Evolutionary conservation across 2,113 vertebrate genomes (phyloP).

Genomic region (Antechinus stuartii): DNA sequence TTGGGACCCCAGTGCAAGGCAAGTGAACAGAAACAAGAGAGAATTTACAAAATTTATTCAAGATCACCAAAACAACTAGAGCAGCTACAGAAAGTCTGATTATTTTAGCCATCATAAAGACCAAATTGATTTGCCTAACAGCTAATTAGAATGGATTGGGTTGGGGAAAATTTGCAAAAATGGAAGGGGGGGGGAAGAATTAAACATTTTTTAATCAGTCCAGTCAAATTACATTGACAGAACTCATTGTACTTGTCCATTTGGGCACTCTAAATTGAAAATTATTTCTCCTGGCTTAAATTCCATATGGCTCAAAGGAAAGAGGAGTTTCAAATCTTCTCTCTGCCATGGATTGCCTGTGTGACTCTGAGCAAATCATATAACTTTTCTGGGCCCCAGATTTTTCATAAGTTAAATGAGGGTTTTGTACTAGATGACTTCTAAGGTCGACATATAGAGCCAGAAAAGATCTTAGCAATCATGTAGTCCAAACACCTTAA

Average conservation of each 20-base stretch:
- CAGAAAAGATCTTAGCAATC: too few species aligned
- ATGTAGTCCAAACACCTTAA: too few species aligned
- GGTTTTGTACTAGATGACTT: too few species aligned
- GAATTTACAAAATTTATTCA: neutral
- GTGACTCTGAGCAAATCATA: too few species aligned
- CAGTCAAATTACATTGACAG: neutral
- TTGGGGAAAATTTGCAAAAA: neutral
- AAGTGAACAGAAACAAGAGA: neutral
- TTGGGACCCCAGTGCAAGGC: too few species aligned
- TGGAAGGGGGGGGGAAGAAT: neutral
- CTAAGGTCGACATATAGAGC: too few species aligned
- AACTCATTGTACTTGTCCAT: neutral
- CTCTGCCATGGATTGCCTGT: too few species aligned
- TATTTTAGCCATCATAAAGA: neutral
- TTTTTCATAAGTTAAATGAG: too few species aligned
- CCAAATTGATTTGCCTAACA: neutral
- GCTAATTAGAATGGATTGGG: neutral
- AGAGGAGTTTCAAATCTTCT: too few species aligned
- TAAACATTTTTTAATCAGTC: conserved; percentile 16
- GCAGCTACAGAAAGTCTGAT: neutral
- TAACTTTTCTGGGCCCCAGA: too few species aligned
- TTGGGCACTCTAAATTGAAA: conserved; percentile 27
- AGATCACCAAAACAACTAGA: neutral
- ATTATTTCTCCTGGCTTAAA: neutral
- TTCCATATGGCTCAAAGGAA: too few species aligned